These are phyloP conservation scores for Crotalus viridis DNA, from an alignment of 2,113 vertebrate species.

Conservation along the genomic window DNA sequence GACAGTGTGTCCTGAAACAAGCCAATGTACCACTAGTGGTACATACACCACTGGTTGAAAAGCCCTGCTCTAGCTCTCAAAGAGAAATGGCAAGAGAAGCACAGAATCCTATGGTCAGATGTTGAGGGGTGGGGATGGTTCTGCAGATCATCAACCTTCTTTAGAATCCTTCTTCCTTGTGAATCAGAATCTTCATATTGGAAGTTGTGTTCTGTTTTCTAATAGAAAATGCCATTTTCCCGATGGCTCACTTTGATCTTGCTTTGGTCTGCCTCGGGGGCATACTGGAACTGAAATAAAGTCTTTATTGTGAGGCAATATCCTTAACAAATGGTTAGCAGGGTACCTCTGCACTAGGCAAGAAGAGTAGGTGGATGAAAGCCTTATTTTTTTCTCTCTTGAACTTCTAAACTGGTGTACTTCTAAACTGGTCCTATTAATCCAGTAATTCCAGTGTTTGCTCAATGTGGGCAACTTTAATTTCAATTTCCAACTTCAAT, in stretches of 20 bases:
- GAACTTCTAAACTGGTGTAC: neutral
- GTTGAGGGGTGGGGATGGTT: neutral
- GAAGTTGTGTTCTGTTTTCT: neutral
- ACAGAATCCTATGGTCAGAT: neutral
- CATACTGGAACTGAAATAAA: neutral
- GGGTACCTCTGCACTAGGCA: neutral
- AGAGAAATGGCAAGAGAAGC: neutral
- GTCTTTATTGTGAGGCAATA: too few relatives aligned
- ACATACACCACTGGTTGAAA: too few relatives aligned
- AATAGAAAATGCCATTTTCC: neutral
- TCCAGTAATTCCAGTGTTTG: neutral
- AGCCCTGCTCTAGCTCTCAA: neutral
- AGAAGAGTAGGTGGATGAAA: neutral
- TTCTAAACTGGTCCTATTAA: neutral
- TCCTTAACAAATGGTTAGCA: neutral
- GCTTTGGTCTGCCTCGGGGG: neutral
- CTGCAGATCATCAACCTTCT: neutral
- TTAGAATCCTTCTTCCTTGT: neutral
- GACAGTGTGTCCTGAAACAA: too few relatives aligned
- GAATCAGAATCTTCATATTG: neutral
- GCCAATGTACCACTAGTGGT: too few relatives aligned
- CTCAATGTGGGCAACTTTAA: neutral
- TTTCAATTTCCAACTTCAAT: neutral
- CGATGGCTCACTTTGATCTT: neutral
- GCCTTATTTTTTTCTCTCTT: neutral